Conservation (phyloP, 2,113 vertebrate species). For the Centropus unirufus region DNA sequence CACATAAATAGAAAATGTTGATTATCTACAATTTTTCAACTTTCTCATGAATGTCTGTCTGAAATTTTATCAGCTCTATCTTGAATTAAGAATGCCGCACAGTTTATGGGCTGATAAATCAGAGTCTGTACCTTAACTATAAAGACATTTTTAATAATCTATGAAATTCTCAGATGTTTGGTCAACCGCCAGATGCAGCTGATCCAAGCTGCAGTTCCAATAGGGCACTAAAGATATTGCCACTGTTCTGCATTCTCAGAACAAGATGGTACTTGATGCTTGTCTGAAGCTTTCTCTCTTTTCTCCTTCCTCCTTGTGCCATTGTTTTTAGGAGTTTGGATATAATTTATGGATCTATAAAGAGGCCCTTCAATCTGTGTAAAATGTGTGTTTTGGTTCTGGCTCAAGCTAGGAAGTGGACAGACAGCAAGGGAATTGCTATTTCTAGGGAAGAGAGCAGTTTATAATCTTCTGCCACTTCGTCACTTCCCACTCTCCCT, state of each 20-base stretch:
- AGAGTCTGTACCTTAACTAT: neutral
- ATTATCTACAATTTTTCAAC: neutral
- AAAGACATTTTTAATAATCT: neutral
- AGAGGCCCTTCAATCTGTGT: neutral
- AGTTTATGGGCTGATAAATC: neutral
- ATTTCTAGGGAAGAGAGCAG: neutral
- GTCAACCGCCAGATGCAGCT: neutral
- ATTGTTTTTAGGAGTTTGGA: neutral
- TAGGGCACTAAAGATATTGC: neutral
- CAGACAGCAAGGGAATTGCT: neutral
- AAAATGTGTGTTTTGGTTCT: neutral
- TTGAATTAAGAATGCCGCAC: neutral
- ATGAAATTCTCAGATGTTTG: neutral
- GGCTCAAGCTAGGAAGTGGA: neutral
- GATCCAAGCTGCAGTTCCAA: neutral
- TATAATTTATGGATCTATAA: neutral
- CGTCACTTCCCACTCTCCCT: neutral
- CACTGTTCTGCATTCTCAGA: neutral
- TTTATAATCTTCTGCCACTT: neutral
- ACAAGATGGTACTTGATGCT: neutral
- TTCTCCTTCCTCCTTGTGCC: neutral
- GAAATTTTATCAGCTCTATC: neutral
- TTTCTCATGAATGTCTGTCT: neutral
- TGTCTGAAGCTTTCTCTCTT: neutral
- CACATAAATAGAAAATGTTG: neutral